Base-by-base conservation (phyloP, 2,797 vertebrate species). In the Muscicapa comitata region DNA sequence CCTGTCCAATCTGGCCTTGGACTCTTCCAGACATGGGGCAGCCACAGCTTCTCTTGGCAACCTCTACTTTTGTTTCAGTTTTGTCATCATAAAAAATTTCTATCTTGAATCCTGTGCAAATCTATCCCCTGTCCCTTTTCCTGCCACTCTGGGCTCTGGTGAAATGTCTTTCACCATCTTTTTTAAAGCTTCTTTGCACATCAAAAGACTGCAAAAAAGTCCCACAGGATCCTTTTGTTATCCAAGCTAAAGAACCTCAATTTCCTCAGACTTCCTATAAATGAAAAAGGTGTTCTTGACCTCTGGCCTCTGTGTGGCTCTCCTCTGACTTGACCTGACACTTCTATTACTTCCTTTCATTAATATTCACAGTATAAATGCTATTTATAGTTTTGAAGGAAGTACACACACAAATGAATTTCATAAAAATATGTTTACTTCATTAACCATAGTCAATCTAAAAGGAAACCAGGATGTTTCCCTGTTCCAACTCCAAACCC, bases 1-100 rank as follows among this genome's bases (percentile, higher is more conserved):
- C 20, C 19, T 0, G 0, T 35, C 70, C 37, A 70, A 0, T 17
- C 17, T 53, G 50, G 15, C 28, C 20, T 68, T 12, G 35, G 33
- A 38, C 17, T 51, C 31, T 68, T 5, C 10, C 57, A 61, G 9
- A 0, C 10, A 17, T 38, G 10, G 25, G 19, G 9, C 25, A 77
- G 18, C 5, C 31, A 45, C 21, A 48, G 18, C 9, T 65, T 25
- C 23, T 70, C 53, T 31, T 9, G 21, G 25, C 9, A 65, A 3
- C 10, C 10, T 50, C 12, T 33, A 4, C 16, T 21, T 29, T 25
- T 54, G 7, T 47, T 24, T 78, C 20, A 23, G 4, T 19, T 59
- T 14, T 7, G 16, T 53, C 7, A 38, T 5, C 0, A 4, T 21
- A 24, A 84, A 73, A 19, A 1, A 26, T 5, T 3, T 20, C 7